phyloP scores from a whole-genome alignment of 2,797 vertebrate species.

The Rhinophrynus dorsalis region DNA sequence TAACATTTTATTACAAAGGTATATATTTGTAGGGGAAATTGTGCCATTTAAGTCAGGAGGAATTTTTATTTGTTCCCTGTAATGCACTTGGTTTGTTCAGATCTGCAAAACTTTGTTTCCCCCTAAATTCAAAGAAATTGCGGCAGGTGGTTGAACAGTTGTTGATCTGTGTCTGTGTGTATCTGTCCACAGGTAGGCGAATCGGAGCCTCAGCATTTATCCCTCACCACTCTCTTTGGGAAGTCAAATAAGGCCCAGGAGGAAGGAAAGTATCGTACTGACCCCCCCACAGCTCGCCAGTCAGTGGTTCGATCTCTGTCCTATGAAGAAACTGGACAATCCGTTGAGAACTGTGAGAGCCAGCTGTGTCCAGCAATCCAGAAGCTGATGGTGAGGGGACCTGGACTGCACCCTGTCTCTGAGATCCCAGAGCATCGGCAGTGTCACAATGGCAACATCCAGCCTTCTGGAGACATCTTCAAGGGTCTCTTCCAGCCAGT shows the following conservation, averaged over 20 bases:
- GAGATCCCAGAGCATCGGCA: slow-evolving; percentile 80
- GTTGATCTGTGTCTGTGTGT: background rate
- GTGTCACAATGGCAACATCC: slow-evolving; percentile 68
- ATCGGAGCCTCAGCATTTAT: slow-evolving; percentile 74
- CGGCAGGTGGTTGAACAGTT: background rate
- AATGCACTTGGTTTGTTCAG: too few species aligned
- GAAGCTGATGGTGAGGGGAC: slow-evolving; percentile 83
- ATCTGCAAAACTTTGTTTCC: too few species aligned
- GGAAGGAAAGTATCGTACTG: slow-evolving; percentile 38
- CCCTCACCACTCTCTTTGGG: slow-evolving; percentile 82
- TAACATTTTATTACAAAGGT: too few species aligned
- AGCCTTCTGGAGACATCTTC: slow-evolving; percentile 58
- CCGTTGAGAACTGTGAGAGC: slow-evolving; percentile 50
- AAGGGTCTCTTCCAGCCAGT: slow-evolving; percentile 69
- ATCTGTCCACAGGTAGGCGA: slow-evolving; percentile 54
- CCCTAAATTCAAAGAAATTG: too few species aligned
- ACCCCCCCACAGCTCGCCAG: slow-evolving; percentile 56
- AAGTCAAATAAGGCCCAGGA: slow-evolving; percentile 63
- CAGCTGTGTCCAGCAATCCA: slow-evolving; percentile 90
- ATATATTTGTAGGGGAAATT: too few species aligned
- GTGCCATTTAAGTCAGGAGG: too few species aligned
- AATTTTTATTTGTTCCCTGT: too few species aligned
- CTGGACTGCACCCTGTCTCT: slow-evolving; percentile 74
- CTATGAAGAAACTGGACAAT: slow-evolving; percentile 72
- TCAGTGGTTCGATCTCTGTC: slow-evolving; percentile 79